Evolutionary conservation across 2,888 invertebrate species (phyloP), one percentile per base, ranked within the genome.

Genomic region (Agrilus biguttatus): DNA sequence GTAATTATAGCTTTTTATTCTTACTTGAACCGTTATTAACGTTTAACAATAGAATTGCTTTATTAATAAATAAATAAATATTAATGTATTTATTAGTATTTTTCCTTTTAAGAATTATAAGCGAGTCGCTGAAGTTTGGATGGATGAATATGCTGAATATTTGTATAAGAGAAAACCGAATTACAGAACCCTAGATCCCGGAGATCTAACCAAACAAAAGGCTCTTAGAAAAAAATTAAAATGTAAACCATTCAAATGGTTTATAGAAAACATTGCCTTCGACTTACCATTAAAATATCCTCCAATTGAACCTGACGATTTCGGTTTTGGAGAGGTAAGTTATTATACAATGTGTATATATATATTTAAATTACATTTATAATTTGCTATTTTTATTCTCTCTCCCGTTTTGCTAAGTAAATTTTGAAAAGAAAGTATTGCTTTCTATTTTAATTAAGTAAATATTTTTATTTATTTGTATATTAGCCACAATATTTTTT

Each of bases 111-210:
- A 87, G 84, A 95, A 95, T 66, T 91, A 90, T 65, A 77, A 83
- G 36, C 75, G 95, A 46, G 93, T 95, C 0, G 93, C 93, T 0
- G 91, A 90, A 55, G 95, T 96, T 2, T 97, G 96, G 96, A 95
- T 97, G 95, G 96, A 97, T 60, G 95, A 96, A 56, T 97, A 92
- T 63, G 88, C 87, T 2, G 74, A 92, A 52, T 80, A 78, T 59
- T 63, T 97, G 41, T 96, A 95, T 67, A 66, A 70, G 47, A 73
- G 90, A 0, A 71, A 85, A 28, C 85, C 92, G 0, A 80, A 83
- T 57, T 85, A 88, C 56, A 68, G 74, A 12, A 60, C 63, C 1
- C 69, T 91, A n/a, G 78, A 87, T 61, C 71, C 87, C 0, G 93
- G 95, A 0, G 84, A 95, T 66, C 62, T 96, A 40, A 70, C 77